Evolutionary conservation across 2,797 vertebrate genomes (phyloP), one percentile per base, ranked within the genome.

Genomic region (Rhabdophis nuchalis): DNA sequence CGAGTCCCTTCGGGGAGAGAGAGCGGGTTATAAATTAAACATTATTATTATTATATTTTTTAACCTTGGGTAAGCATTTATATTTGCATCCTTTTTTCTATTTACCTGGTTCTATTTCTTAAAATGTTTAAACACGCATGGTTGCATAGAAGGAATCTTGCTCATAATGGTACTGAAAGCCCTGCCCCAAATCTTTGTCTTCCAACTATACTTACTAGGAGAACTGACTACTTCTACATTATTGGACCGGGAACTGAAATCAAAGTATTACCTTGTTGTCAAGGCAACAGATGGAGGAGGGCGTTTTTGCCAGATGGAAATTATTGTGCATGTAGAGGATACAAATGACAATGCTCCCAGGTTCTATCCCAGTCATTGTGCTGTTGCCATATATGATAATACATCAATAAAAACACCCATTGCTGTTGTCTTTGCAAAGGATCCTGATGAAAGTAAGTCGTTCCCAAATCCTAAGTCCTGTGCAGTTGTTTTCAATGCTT

Each of bases 241-340:
- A 90, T 95, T 99, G 41, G 99, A 99, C 96, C 98, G 99, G 0
- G 99, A 99, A 94, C 96, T 77, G 94, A 98, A 98, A 91, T 94
- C 97, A 0, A 95, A 87, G 0, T 98, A 98, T 94, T 98, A 97
- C 93, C 96, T 99, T 32, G 97, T 98, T n/a, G 98, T 97, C 89
- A 99, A 99, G 95, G 99, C 98, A 0, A 99, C 98, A 0, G 99
- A 99, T 1, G 99, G 99, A 0, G 99, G 99, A 0, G 99, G 99
- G 3, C 98, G 98, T 0, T 99, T 98, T 0, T 99, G 99, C 95
- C 99, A 99, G 96, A 98, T 98, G 0, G 99, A 99, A 68, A 95
- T 99, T 94, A 95, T 93, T 0, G 95, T 99, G 52, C 96, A 96
- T 9, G 57, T 99, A 88, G 98, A 99, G 95, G 99, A 99, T 94